Evolutionary conservation across 2,113 vertebrate species (phyloP).

Genomic region (Oreochromis niloticus): DNA sequence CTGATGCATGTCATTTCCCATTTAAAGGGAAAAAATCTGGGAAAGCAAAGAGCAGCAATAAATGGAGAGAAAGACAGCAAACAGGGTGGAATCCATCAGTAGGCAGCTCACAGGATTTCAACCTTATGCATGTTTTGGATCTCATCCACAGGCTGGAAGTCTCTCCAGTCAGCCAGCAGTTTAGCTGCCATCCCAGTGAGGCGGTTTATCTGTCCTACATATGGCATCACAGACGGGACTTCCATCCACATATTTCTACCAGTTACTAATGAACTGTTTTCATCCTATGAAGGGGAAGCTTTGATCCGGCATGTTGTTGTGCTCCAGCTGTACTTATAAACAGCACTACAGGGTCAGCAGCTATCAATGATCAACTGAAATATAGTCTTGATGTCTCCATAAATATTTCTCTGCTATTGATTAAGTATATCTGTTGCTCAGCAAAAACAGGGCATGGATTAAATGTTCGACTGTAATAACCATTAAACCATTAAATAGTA

Average conservation of each 20-base stretch:
- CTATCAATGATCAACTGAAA: not conserved
- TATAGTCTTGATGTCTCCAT: not conserved
- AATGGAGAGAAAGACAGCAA: not conserved
- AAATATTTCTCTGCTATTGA: not conserved
- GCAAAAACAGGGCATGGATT: not conserved
- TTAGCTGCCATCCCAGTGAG: constrained; percentile 5
- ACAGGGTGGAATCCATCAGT: not conserved
- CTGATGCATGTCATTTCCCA: not conserved
- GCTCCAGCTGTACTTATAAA: not conserved
- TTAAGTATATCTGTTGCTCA: not conserved
- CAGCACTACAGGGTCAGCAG: not conserved
- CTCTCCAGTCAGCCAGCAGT: constrained; percentile 7
- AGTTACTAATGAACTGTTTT: not conserved
- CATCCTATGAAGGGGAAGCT: not conserved
- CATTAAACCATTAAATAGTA: not conserved
- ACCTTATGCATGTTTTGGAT: constrained; percentile 23
- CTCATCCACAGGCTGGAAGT: constrained; percentile 9
- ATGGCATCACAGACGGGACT: not conserved
- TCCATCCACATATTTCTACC: not conserved
- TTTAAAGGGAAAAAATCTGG: not conserved
- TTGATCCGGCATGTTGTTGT: not conserved
- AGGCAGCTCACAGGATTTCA: not conserved
- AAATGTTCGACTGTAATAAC: not conserved
- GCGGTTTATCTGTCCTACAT: not conserved
- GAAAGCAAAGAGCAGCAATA: not conserved